Evolutionary conservation across 2,888 invertebrate species (phyloP).

Genomic region (Chamaedrilus cognettii): DNA sequence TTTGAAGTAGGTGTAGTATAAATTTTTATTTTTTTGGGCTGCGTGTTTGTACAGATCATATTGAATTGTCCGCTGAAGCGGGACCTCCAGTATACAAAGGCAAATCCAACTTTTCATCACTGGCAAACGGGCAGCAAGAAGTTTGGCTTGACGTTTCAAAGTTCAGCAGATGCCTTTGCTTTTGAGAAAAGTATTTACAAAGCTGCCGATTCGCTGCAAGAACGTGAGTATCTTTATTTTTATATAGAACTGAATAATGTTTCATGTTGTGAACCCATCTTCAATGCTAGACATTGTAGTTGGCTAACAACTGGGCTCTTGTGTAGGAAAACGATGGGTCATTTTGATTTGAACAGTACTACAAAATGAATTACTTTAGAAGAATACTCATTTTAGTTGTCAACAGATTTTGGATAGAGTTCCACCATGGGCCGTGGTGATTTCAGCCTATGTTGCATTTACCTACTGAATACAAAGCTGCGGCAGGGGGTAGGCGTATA

Average conservation of each 20-base stretch:
- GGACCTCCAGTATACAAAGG: constrained; percentile 95
- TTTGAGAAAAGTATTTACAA: constrained; percentile 77
- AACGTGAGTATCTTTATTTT: background rate
- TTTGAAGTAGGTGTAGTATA: too few species aligned
- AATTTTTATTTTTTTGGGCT: too few species aligned
- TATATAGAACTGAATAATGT: background rate
- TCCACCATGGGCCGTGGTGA: too few species aligned
- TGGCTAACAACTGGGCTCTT: too few species aligned
- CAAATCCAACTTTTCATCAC: constrained; percentile 98
- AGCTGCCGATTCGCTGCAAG: constrained; percentile 12
- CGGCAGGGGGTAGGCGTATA: too few species aligned
- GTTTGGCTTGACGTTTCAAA: constrained; percentile 94
- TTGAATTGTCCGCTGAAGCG: constrained; percentile 93
- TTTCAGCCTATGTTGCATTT: too few species aligned
- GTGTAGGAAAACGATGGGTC: too few species aligned
- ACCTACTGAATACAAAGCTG: too few species aligned
- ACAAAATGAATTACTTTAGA: background rate
- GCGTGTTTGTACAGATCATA: constrained; percentile 72
- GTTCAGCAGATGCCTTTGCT: constrained; percentile 87
- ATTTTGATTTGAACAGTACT: background rate
- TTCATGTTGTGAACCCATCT: too few species aligned
- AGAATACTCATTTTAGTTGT: too few species aligned
- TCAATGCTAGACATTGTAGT: too few species aligned
- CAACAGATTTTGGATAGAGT: too few species aligned
- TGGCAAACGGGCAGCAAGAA: constrained; percentile 95